Evolutionary conservation across 2,888 invertebrate genomes (phyloP), one percentile per base, ranked within the genome.

Genomic region (Biston stratarius): DNA sequence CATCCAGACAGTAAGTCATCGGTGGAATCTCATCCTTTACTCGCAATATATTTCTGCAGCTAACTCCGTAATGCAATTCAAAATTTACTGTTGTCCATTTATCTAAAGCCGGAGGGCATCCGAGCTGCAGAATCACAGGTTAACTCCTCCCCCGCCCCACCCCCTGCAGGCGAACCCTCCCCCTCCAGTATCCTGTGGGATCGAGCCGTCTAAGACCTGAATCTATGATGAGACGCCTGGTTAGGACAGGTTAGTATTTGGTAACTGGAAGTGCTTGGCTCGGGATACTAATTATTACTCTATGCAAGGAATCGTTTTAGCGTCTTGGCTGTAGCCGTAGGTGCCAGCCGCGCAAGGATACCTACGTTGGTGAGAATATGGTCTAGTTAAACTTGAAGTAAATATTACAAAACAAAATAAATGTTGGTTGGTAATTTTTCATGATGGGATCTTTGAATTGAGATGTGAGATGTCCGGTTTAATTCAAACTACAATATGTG

Each of bases 21-120:
- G 24, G 36, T 11, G 15, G 15, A 11, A 12, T 12, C 10, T 34
- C 36, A 67, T 56, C 49, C 62, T 62, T 62, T 38, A 44, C 62
- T 55, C 52, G 24, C 53, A 53, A 58, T 49, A 62, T 61, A 53
- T 61, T 15, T 53, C 47, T 61, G 15, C 61, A 42, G 61, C 48
- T 48, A 59, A 44, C 53, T 68, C 61, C 62, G 67, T 73, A 73
- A 75, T 72, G 70, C 71, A 69, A 75, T 75, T 71, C 72, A 65
- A 75, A 75, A 75, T 75, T 73, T 75, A 75, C 73, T 72, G 73
- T 73, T 75, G 73, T 73, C 73, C 73, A 72, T 74, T 74, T 74
- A 73, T 74, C 73, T 74, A 69, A 69, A 69, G 73, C 72, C 73
- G 65, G 72, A 66, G 73, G 71, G 73, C 71, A 72, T 73, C 72